Conservation (phyloP, 2,797 vertebrate genomes). For the Takifugu ocellatus region DNA sequence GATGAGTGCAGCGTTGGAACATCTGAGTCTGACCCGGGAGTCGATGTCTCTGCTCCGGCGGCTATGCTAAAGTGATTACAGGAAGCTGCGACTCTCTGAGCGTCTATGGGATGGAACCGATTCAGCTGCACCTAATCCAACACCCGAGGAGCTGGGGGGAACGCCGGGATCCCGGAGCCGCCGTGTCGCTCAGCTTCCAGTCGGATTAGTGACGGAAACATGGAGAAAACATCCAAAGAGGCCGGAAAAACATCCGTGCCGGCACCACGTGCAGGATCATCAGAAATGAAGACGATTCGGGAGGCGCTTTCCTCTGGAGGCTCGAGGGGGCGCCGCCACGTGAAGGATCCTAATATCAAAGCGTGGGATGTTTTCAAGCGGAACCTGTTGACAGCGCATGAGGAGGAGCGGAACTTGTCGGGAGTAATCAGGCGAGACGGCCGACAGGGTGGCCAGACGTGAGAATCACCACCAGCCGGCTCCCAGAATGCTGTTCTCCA, state of each 20-base stretch:
- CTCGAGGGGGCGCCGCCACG: constrained; percentile 5
- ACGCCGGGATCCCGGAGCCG: background rate
- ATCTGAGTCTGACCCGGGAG: no score
- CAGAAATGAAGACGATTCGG: no score
- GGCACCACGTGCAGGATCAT: background rate
- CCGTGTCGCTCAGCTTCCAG: constrained; percentile 8
- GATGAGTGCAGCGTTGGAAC: background rate
- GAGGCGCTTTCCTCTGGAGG: background rate
- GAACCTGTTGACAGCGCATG: constrained; percentile 28
- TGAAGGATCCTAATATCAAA: constrained; percentile 31
- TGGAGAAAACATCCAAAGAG: constrained; percentile 14
- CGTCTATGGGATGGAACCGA: no score
- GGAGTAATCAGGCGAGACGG: constrained; percentile 46
- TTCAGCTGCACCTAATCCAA: constrained; percentile 3
- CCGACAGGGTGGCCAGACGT: constrained; percentile 45
- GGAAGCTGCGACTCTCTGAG: no score
- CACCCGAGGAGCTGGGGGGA: background rate
- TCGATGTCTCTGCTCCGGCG: no score
- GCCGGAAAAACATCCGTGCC: constrained; percentile 3
- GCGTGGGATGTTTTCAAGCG: constrained; percentile 18
- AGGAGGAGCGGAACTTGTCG: constrained; percentile 48
- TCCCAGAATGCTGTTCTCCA: constrained; percentile 13
- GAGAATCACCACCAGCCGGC: constrained; percentile 22
- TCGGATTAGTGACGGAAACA: constrained; percentile 25
- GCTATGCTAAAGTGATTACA: no score